These are phyloP conservation scores for Sus scrofa DNA, from an alignment of 2,113 vertebrate species.

Conservation along the genomic window DNA sequence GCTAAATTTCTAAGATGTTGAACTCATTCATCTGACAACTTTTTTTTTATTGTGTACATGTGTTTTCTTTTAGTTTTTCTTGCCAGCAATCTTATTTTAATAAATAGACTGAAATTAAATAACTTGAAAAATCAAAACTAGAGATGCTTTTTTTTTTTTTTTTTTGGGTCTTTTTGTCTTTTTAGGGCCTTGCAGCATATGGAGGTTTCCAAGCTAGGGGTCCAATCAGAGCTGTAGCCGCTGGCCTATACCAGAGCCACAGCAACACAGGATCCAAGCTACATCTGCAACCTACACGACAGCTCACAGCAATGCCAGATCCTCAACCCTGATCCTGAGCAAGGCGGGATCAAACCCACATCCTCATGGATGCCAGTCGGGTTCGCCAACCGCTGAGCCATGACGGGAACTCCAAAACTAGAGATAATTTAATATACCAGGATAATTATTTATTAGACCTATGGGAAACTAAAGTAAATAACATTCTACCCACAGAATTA, in stretches of 20 bases:
- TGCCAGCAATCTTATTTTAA: neutral
- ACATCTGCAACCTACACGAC: no score
- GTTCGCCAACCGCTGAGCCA: no score
- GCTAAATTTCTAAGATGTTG: conserved; percentile 19
- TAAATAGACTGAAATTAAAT: neutral
- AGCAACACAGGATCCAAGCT: no score
- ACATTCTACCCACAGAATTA: neutral
- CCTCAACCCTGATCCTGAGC: no score
- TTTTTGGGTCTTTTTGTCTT: no score
- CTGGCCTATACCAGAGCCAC: no score
- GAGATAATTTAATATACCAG: neutral
- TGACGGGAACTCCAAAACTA: neutral
- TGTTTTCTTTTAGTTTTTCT: neutral
- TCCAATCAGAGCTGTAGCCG: no score
- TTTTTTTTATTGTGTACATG: neutral
- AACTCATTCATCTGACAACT: neutral
- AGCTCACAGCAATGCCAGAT: no score
- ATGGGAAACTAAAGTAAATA: conserved; percentile 8
- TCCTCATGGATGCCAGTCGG: no score
- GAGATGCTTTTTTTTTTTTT: neutral
- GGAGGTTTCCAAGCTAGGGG: no score
- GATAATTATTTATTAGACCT: conserved; percentile 28
- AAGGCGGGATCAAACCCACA: no score
- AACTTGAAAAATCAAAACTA: neutral
- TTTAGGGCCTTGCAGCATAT: no score